Conservation (phyloP, 2,888 invertebrate species). For the Erpobdella octoculata region DNA sequence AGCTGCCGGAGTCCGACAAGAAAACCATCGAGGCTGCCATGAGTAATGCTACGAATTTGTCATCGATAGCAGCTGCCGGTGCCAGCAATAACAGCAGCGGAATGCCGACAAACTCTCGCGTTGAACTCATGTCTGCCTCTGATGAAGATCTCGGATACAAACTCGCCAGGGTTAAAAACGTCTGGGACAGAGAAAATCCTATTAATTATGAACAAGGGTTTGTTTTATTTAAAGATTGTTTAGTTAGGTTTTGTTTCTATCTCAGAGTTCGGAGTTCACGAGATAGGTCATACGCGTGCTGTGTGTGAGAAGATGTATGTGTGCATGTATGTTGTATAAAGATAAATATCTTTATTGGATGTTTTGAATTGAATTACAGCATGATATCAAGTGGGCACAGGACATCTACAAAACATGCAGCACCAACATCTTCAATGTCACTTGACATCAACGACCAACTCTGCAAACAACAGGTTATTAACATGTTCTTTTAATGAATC, state of each 20-base stretch:
- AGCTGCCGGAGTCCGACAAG: not conserved
- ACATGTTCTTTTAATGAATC: not conserved
- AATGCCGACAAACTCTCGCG: not conserved
- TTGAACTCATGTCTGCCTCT: constrained; percentile 53
- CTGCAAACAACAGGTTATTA: not conserved
- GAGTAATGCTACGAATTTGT: not conserved
- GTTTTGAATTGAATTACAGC: not conserved
- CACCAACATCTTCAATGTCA: not conserved
- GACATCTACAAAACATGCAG: not conserved
- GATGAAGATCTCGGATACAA: constrained; percentile 80
- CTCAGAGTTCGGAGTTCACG: not conserved
- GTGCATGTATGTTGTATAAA: too few species aligned
- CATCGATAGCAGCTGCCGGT: not conserved
- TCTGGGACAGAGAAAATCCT: constrained; percentile 47
- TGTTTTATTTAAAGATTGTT: not conserved
- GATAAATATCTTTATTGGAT: too few species aligned
- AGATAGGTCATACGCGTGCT: not conserved
- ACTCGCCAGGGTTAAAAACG: constrained; percentile 83
- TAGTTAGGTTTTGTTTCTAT: not conserved
- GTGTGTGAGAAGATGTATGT: too few species aligned
- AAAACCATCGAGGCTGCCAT: not conserved
- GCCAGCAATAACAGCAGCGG: not conserved
- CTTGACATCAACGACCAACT: not conserved
- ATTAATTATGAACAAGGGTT: not conserved
- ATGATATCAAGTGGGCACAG: not conserved